Evolutionary conservation across 2,113 vertebrate genomes (phyloP).

Genomic region (Proterorhinus semilunaris): DNA sequence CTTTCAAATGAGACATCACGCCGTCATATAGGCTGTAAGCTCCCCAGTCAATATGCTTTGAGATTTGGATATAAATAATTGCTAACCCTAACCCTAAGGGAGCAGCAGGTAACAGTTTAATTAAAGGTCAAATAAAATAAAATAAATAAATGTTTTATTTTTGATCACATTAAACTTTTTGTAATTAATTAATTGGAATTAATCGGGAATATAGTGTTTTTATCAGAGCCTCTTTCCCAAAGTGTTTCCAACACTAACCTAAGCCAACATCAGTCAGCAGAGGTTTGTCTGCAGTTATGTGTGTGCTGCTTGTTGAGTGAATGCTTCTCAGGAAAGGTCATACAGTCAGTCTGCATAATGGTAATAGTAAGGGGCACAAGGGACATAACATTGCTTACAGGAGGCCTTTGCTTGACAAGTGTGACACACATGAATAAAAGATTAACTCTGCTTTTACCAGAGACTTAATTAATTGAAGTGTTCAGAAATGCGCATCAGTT

Average conservation of each 20-base stretch:
- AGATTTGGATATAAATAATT: too few relatives aligned
- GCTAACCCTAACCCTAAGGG: too few relatives aligned
- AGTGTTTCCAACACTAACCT: neutral
- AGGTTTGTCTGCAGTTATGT: neutral
- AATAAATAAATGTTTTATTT: too few relatives aligned
- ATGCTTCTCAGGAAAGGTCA: slow-evolving; percentile 19
- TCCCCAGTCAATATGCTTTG: too few relatives aligned
- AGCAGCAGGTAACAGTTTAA: too few relatives aligned
- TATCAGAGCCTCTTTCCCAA: too few relatives aligned
- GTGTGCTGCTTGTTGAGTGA: slow-evolving; percentile 10
- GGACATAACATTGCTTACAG: slow-evolving; percentile 10
- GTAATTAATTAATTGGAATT: too few relatives aligned
- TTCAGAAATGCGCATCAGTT: neutral
- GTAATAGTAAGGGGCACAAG: slow-evolving; percentile 15
- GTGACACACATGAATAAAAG: slow-evolving; percentile 42
- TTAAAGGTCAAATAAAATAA: too few relatives aligned
- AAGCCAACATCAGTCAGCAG: slow-evolving; percentile 1
- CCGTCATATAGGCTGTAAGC: too few relatives aligned
- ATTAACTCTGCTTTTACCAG: slow-evolving; percentile 21
- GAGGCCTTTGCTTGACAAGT: slow-evolving; percentile 19
- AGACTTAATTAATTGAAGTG: slow-evolving; percentile 8
- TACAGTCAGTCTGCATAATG: slow-evolving; percentile 3
- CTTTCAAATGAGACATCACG: too few relatives aligned
- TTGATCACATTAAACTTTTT: too few relatives aligned
- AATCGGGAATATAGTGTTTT: too few relatives aligned